Evolutionary conservation across 2,113 vertebrate genomes (phyloP), one percentile per base, ranked within the genome.

Genomic region (Carollia perspicillata): DNA sequence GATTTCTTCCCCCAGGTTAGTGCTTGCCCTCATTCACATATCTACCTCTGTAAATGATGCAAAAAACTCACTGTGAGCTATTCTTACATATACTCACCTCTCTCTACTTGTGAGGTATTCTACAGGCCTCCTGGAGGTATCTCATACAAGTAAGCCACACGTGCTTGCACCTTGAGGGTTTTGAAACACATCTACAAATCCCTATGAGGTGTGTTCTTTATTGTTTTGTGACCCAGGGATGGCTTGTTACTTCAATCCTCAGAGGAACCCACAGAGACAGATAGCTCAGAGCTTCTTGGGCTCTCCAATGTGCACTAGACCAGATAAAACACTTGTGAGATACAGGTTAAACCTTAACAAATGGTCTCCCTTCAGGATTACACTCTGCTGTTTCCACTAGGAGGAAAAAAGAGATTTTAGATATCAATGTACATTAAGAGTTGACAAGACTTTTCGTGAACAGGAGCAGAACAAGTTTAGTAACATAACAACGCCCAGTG

Each of bases 261-360:
- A 0, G 22, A 90, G 81, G 9, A 84, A 7, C 60, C 80, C 84
- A 79, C 22, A 44, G 74, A 83, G 90, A 94, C 90, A 95, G 95
- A 92, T 58, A 72, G 42, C 92, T 95, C 18, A 35, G 35, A 74
- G 85, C 40, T 65, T 74, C 30, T 26, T 37, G 49, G 33, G 18
- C 65, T 91, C 30, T 58, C 12, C 35, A 65, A 33, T 6, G 3
- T 42, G 51, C 8, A 23, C 33, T 23, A 47, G 69, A 51, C n/a
- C 58, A 77, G 89, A 96, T 81, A 96, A 96, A 97, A 86, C 47
- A 55, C 75, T 58, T 89, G 23, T 90, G 51, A 44, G 79, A 79
- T 63, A 89, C 58, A 90, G 68, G 75, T 95, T 97, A 96, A 87
- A 96, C 49, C 71, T 95, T 77, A 90, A 66, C 66, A 95, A 95